Base-by-base conservation (phyloP, 2,113 vertebrate genomes). In the Solea senegalensis region DNA sequence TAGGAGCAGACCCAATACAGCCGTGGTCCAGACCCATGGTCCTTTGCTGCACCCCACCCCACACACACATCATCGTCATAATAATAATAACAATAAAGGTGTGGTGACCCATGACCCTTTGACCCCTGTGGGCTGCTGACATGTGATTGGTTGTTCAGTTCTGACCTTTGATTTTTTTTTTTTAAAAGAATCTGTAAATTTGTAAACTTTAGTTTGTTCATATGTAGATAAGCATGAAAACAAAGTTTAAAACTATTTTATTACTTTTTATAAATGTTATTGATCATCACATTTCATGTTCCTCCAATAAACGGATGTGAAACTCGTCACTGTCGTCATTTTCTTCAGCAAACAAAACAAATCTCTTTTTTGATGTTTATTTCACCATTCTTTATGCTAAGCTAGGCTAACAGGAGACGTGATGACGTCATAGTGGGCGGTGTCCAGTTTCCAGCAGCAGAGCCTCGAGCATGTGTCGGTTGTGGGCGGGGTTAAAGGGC, bases 371-470 rank as follows among this genome's bases (percentile, higher is more conserved):
- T 21, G 1, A 21, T 21, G 21, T 21, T 21, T 21, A 21, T 21
- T 21, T 21, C 21, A 21, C 21, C 13, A 39, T 13, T 15, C 2
- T 14, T 14, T 56, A 56, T 56, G 13, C 39, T 45, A 7, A 40
- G 13, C 13, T n/a, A 39, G 3, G 34, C 13, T 56, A n/a, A 39
- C 41, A 39, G 26, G 4, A 12, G 26, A 55, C 41, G 34, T 3
- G 16, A 26, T 46, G 6, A 39, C 10, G 2, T 86, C 90, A 97
- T 11, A 96, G 86, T 0, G 79, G 48, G 9, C 96, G 94, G 64
- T 97, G 96, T 27, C 96, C 97, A 0, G 96, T 98, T 88, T 99
- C 97, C 44, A 98, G 89, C 72, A 99, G 92, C 93, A 99, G 92
- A 59, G 95, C 91, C 82, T 99, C 97, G 1, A 97, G 91, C 0